Conservation (phyloP, 2,888 invertebrate genomes). For the Chydorus sphaericus region DNA sequence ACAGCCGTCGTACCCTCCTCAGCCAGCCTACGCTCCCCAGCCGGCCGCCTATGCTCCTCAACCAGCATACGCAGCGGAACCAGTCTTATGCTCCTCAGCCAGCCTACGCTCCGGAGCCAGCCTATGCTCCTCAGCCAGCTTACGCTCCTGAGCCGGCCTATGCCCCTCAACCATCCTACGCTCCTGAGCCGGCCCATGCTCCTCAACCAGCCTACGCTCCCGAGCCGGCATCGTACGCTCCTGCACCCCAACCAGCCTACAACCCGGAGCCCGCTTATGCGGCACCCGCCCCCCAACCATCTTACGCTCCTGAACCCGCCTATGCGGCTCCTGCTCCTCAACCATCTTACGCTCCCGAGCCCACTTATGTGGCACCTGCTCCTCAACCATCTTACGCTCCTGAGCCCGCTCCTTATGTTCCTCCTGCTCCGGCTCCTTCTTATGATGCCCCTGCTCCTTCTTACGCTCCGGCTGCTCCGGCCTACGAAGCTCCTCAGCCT, state of each 20-base stretch:
- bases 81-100: neutral
- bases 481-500: neutral
- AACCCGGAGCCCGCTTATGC: neutral
- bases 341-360: neutral
- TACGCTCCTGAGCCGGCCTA: slow-evolving; percentile 3
- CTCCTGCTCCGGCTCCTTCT: neutral
- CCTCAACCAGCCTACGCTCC: slow-evolving; percentile 10
- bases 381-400: slow-evolving; percentile 1
- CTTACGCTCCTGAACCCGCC: slow-evolving; percentile 7
- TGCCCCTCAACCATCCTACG: neutral
- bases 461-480: slow-evolving; percentile 4
- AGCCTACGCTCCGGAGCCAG: neutral
- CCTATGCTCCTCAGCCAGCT: slow-evolving; percentile 1
- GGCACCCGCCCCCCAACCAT: neutral
- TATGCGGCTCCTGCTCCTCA: slow-evolving; percentile 1
- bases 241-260: neutral
- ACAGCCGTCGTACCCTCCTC: slow-evolving; percentile 5
- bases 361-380: neutral
- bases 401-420: too few relatives aligned
- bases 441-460: slow-evolving; percentile 8
- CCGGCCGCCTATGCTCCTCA: slow-evolving; percentile 1
- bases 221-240: neutral
- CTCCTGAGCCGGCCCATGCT: slow-evolving; percentile 1
- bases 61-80: slow-evolving; percentile 3
- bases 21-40: slow-evolving; percentile 4